phyloP scores from a whole-genome alignment of 1,140 invertebrate genomes.

The Trachymyrmex septentrionalis region DNA sequence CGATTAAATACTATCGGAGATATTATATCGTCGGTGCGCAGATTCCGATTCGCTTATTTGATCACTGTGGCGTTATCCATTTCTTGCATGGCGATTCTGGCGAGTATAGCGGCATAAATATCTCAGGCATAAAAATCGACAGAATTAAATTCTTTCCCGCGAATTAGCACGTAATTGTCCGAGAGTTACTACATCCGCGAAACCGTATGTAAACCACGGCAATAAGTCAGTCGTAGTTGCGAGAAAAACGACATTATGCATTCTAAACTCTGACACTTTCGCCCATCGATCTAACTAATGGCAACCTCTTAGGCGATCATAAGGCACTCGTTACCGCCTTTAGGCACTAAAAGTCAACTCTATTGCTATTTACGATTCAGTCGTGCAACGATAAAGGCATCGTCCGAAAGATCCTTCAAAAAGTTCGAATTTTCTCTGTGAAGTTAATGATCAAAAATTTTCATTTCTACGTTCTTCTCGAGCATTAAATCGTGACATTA shows the following conservation, averaged over 20 bases:
- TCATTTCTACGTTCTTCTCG: constrained; percentile 5
- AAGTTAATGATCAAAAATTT: constrained; percentile 7
- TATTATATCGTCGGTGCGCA: constrained; percentile 11
- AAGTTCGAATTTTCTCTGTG: not conserved
- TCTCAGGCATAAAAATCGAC: constrained; percentile 10
- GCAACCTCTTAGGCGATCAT: constrained; percentile 60
- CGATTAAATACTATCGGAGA: constrained; percentile 44
- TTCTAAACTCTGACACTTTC: constrained; percentile 67
- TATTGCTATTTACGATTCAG: constrained; percentile 66
- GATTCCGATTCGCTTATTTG: constrained; percentile 34
- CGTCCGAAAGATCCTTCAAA: not conserved
- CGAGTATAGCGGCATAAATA: not conserved
- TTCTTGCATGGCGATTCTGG: not conserved
- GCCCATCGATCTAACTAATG: constrained; percentile 72
- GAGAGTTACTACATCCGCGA: constrained; percentile 12
- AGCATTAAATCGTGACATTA: constrained; percentile 4
- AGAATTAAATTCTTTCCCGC: constrained; percentile 39
- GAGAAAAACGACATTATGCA: constrained; percentile 55
- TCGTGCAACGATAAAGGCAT: constrained; percentile 52
- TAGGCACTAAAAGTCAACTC: constrained; percentile 52
- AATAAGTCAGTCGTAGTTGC: constrained; percentile 29
- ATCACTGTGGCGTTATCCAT: not conserved
- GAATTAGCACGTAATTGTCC: constrained; percentile 10
- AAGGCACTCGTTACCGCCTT: constrained; percentile 61
- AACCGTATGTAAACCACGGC: not conserved